Evolutionary conservation across 1,140 invertebrate genomes (phyloP).

Genomic region (Halesus radiatus): DNA sequence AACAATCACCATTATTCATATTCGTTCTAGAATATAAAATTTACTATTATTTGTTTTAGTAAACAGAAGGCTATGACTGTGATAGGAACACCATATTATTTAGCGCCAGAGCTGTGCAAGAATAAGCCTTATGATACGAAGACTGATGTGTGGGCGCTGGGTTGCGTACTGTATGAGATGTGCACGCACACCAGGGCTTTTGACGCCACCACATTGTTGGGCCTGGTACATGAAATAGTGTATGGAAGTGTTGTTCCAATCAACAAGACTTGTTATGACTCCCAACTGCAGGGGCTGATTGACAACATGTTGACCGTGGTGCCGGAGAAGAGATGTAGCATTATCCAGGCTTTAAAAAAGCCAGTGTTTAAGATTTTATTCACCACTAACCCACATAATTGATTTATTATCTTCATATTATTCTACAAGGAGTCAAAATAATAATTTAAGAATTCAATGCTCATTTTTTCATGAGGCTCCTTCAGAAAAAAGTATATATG

Average conservation of each 20-base stretch:
- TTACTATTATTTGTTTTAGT: conserved; percentile 59
- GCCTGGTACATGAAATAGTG: conserved; percentile 70
- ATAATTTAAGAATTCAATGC: too few species aligned
- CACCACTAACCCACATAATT: too few species aligned
- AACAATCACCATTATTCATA: neutral
- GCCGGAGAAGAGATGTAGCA: conserved; percentile 68
- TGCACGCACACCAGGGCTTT: conserved; percentile 73
- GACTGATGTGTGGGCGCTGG: conserved; percentile 89
- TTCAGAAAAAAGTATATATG: too few species aligned
- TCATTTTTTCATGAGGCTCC: too few species aligned
- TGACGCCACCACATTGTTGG: conserved; percentile 69
- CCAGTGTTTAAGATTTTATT: conserved; percentile 51
- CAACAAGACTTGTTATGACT: conserved; percentile 65
- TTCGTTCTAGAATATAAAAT: neutral
- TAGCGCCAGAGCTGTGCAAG: conserved; percentile 88
- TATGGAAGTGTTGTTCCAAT: conserved; percentile 68
- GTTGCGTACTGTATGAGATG: conserved; percentile 86
- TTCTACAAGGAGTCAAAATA: too few species aligned
- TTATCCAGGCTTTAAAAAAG: conserved; percentile 65
- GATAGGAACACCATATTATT: conserved; percentile 88
- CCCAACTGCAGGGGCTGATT: conserved; percentile 69
- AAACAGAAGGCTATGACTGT: conserved; percentile 71
- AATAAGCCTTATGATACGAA: conserved; percentile 81
- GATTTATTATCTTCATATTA: too few species aligned
- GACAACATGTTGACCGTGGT: conserved; percentile 68